Evolutionary conservation across 2,888 invertebrate species (phyloP).

Genomic region (Thera obeliscata): DNA sequence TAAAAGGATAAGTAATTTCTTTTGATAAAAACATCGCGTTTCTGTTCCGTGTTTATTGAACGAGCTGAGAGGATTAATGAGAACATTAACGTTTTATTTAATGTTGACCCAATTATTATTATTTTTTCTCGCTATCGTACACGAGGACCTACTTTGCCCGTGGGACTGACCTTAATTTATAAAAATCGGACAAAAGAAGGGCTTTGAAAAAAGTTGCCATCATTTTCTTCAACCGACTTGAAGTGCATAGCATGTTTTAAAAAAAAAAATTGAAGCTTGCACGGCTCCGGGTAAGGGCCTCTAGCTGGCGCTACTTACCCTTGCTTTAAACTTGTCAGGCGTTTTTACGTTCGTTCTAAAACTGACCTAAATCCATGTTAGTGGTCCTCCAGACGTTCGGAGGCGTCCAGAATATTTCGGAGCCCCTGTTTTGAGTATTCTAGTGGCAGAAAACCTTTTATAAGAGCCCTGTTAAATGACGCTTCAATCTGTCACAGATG

Average conservation of each 20-base stretch:
- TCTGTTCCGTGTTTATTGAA: not conserved
- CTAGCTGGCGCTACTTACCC: no score
- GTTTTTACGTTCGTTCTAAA: no score
- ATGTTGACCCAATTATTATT: not conserved
- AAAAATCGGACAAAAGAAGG: not conserved
- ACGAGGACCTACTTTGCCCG: not conserved
- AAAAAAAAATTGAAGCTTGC: no score
- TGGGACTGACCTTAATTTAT: not conserved
- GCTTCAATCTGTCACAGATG: constrained; percentile 26
- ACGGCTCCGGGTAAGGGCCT: no score
- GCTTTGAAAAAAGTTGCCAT: no score
- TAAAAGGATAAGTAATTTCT: constrained; percentile 23
- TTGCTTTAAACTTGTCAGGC: no score
- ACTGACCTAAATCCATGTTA: no score
- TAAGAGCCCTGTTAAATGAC: constrained; percentile 23
- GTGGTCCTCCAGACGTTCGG: no score
- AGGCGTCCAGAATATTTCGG: no score
- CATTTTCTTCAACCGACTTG: no score
- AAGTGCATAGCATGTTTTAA: no score
- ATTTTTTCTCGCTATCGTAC: not conserved
- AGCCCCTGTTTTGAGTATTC: no score
- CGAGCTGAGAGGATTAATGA: constrained; percentile 2
- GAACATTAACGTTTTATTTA: constrained; percentile 4
- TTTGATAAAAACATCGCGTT: constrained; percentile 11
- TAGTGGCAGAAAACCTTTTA: not conserved